phyloP scores from a whole-genome alignment of 2,888 invertebrate species.

The Spodoptera exigua region DNA sequence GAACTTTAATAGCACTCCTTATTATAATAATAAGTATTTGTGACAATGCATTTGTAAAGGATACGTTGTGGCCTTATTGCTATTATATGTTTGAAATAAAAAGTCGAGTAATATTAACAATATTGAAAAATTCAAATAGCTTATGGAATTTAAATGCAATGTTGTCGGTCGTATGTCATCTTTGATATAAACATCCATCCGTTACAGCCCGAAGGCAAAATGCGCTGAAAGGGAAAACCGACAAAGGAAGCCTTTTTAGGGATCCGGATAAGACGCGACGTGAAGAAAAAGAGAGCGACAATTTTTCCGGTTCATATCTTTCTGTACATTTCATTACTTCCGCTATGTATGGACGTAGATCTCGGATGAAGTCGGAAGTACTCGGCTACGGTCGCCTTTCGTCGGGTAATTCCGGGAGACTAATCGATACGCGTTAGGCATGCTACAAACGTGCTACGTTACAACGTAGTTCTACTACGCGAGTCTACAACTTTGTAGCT shows the following conservation, averaged over 20 bases:
- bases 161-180: constrained; percentile 54
- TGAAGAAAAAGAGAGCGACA: constrained; percentile 86
- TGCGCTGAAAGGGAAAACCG: constrained; percentile 78
- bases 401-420: constrained; percentile 73
- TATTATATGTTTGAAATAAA: no score
- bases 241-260: constrained; percentile 79
- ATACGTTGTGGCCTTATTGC: no score
- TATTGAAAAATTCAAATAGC: constrained; percentile 39
- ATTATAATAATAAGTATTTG: constrained; percentile 57
- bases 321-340: constrained; percentile 89
- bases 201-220: constrained; percentile 68
- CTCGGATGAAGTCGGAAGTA: constrained; percentile 69
- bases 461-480: constrained; percentile 76
- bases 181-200: constrained; percentile 73
- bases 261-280: constrained; percentile 78
- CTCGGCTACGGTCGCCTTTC: constrained; percentile 71
- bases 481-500: constrained; percentile 79
- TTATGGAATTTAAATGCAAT: constrained; percentile 55
- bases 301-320: constrained; percentile 89
- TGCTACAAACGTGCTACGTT: constrained; percentile 79
- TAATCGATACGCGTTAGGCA: constrained; percentile 84
- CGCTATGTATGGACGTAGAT: constrained; percentile 82
- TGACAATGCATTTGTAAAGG: constrained; percentile 34
- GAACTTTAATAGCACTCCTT: constrained; percentile 62
- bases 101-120: no score